Base-by-base conservation (phyloP, 2,113 vertebrate genomes). In the Miniopterus natalensis region DNA sequence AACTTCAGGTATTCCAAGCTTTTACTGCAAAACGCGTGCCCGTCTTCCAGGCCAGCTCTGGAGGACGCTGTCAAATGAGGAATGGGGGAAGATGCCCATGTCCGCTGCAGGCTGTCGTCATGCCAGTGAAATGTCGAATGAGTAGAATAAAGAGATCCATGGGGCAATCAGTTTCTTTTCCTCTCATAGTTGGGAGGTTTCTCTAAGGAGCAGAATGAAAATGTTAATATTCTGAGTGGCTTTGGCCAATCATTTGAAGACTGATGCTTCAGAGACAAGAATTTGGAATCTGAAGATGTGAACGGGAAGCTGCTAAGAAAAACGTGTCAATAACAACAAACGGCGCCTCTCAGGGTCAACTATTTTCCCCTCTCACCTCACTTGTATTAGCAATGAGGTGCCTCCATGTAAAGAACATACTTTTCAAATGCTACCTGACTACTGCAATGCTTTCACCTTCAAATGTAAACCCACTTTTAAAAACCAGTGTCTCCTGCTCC, bases 231-330 rank as follows among this genome's bases (percentile, higher is more conserved):
- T 86, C 51, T 84, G 57, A 95, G 36, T 63, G 59, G 8, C 15
- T 63, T 84, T 73, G 96, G 77, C 42, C 71, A 86, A 91, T 70
- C 47, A 83, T 68, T 81, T 71, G 59, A 86, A 90, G 78, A 42
- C 42, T 36, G 68, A 77, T 68, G 74, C 31, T 84, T 96, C 53
- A 36, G 59, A 95, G 92, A 74, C 0, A 83, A n/a, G 6, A 73
- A 74, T 95, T 66, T 90, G 61, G 70, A 84, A 77, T 80, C 29
- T 66, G 66, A 95, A 87, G 27, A 74, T 15, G 1, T 88, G 42
- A 95, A 94, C 25, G 40, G 3, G 51, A 79, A 79, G 40, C 1
- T 14, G 27, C 57, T 63, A 61, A 85, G 57, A 81, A 83, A 80
- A 84, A 70, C 9, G 7, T 20, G 70, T 12, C 78, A 53, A 27